Base-by-base conservation (phyloP, 2,888 invertebrate genomes). In the Idaea straminata region DNA sequence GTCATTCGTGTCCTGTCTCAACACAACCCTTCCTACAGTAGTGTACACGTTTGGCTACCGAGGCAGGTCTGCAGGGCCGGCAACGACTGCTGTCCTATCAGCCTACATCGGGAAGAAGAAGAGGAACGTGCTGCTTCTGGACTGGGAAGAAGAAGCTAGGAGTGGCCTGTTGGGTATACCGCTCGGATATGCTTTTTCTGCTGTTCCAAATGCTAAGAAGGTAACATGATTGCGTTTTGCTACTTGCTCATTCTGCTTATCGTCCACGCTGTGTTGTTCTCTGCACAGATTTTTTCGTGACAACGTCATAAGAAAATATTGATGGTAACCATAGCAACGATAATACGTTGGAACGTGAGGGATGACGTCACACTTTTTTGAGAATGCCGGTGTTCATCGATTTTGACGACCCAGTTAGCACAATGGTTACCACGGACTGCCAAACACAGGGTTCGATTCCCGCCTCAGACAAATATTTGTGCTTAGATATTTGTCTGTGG, bases 21-120 rank as follows among this genome's bases (percentile, higher is more conserved):
- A 91, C 69, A 74, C 68, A 5, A 74, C 74, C 0, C 71, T 87
- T 0, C 87, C 88, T 0, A 91, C 89, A 0, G 62, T 92, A 0
- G 60, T 92, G 34, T 93, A 92, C 75, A 87, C 92, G 0, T 92
- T 92, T 68, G 93, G 93, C 0, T 93, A 87, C 75, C 76, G 86
- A 34, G 93, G 93, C 7, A 81, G 75, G 35, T 69, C 72, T 0
- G 63, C 74, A 4, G 92, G 92, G 0, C 89, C 89, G 0, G 92
- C 91, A 0, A 91, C 92, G 16, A 87, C 79, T 0, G 87, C 91
- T 0, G 82, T 93, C 0, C 72, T 92, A 5, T 65, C 72, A 1
- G 85, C 90, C 1, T 91, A 91, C 68, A 74, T 92, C 61, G 73
- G 74, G 3, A 88, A 79, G 62, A 86, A 70, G 75, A 92, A 88